Evolutionary conservation across 2,113 vertebrate genomes (phyloP).

Genomic region (Seriola rivoliana): DNA sequence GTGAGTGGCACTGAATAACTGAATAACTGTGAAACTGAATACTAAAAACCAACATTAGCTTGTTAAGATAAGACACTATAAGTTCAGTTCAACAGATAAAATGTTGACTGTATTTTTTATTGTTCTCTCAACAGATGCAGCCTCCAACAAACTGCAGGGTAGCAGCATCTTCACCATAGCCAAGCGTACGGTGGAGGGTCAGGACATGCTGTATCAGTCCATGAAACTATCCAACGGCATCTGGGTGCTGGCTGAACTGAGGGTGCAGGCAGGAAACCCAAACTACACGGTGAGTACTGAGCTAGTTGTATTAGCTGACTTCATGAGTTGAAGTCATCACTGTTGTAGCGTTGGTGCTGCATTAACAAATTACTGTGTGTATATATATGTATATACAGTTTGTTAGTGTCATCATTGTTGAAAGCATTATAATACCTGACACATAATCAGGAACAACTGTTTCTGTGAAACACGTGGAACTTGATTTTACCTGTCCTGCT

Average conservation of each 20-base stretch:
- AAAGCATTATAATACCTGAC: not conserved
- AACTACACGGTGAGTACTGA: conserved; percentile 87
- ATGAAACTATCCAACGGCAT: conserved; percentile 96
- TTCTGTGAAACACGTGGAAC: not conserved
- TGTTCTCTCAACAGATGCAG: conserved; percentile 83
- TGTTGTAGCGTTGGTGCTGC: not conserved
- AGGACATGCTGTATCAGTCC: conserved; percentile 99
- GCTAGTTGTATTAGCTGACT: too few species aligned
- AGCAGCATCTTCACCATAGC: conserved; percentile 97
- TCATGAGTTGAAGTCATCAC: not conserved
- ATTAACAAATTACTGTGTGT: not conserved
- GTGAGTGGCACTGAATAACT: conserved; percentile 9
- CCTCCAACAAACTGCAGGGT: conserved; percentile 92
- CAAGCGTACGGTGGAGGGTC: conserved; percentile 94
- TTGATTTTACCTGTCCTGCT: not conserved
- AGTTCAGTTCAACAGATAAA: not conserved
- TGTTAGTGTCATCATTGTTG: too few species aligned
- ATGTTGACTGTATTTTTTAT: not conserved
- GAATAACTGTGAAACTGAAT: not conserved
- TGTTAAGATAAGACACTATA: not conserved
- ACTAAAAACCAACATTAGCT: conserved; percentile 1
- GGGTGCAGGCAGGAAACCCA: conserved; percentile 90
- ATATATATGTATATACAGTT: too few species aligned
- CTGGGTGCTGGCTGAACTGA: conserved; percentile 95
- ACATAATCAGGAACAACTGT: not conserved